phyloP scores from a whole-genome alignment of 2,797 vertebrate species.

The Tamandua tetradactyla region DNA sequence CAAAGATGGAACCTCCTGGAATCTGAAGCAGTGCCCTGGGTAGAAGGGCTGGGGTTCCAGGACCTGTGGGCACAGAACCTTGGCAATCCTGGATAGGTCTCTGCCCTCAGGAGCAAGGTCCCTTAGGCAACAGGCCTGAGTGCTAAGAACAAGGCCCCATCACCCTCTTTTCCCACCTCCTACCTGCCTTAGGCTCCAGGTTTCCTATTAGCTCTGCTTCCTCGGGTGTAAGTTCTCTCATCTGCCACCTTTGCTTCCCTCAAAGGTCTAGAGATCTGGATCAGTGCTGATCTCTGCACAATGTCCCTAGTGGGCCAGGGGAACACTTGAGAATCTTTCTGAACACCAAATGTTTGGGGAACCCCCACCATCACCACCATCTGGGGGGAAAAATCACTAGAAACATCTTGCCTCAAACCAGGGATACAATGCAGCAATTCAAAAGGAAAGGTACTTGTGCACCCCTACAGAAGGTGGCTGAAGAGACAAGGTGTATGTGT shows the following conservation, averaged over 20 bases:
- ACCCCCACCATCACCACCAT: not conserved
- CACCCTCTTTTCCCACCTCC: not conserved
- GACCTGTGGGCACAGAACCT: not conserved
- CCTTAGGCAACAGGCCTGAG: not conserved
- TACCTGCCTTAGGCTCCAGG: not conserved
- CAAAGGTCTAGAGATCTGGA: not conserved
- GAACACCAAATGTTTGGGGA: not conserved
- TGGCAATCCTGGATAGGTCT: rapidly evolving
- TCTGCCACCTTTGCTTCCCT: not conserved
- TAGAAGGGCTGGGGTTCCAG: no score
- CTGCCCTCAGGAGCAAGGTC: not conserved
- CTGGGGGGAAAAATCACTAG: not conserved
- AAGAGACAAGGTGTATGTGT: not conserved
- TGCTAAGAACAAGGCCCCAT: not conserved
- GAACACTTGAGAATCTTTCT: not conserved
- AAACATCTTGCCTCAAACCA: no score
- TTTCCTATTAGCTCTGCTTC: not conserved
- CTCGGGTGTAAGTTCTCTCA: not conserved
- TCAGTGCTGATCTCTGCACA: not conserved
- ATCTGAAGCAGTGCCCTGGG: not conserved
- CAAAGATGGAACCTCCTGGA: not conserved
- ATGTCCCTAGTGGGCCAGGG: not conserved
- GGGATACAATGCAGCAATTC: not conserved
- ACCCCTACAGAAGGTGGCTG: rapidly evolving
- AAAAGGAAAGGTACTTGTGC: not conserved